phyloP scores from a whole-genome alignment of 1,140 invertebrate genomes.

The Linepithema humile region DNA sequence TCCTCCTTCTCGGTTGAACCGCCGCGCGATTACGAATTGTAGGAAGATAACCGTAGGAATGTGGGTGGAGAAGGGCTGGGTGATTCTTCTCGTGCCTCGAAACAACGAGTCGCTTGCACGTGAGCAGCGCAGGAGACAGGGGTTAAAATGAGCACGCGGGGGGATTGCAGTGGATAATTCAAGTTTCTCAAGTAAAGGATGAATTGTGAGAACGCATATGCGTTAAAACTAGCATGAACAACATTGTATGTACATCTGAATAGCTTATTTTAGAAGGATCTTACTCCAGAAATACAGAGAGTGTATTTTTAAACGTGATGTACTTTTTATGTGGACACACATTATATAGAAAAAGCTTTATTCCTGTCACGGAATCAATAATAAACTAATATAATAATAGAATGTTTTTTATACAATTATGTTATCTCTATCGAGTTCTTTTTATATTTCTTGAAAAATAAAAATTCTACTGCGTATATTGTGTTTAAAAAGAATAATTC shows the following conservation, averaged over 20 bases:
- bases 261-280: not conserved
- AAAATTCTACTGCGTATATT: not conserved
- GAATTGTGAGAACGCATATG: not conserved
- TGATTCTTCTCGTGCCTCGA: constrained; percentile 9
- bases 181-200: not conserved
- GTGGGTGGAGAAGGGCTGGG: constrained; percentile 17
- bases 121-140: not conserved
- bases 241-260: not conserved
- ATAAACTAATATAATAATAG: not conserved
- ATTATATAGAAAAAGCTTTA: not conserved
- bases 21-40: constrained; percentile 28
- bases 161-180: constrained; percentile 5
- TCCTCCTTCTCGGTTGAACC: not conserved
- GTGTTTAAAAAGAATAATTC: not conserved
- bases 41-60: constrained; percentile 27
- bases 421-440: not conserved
- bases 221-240: not conserved
- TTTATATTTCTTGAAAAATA: not conserved
- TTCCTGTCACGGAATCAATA: not conserved
- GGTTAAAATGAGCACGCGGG: no score
- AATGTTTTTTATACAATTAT: not conserved
- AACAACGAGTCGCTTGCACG: constrained; percentile 8
- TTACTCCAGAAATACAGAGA: not conserved
- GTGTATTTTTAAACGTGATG: not conserved
- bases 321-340: not conserved